phyloP scores from a whole-genome alignment of 2,113 vertebrate species.

The Pluvialis apricaria region DNA sequence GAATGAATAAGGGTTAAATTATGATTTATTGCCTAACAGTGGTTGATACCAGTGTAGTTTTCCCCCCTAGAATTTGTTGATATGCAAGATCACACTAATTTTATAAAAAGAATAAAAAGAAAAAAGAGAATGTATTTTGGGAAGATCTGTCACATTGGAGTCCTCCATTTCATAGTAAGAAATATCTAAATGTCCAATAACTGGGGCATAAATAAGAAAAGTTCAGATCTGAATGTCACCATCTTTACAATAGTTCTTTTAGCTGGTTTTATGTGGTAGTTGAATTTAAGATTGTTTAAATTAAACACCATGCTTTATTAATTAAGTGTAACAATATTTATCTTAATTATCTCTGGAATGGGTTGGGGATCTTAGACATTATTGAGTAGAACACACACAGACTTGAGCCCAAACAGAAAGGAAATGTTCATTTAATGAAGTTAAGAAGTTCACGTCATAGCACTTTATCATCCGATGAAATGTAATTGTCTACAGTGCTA shows the following conservation, averaged over 20 bases:
- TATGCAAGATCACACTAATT: background rate
- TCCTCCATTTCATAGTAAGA: background rate
- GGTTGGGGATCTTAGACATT: background rate
- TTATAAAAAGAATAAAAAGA: background rate
- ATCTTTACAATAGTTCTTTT: background rate
- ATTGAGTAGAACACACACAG: background rate
- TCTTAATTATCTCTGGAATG: background rate
- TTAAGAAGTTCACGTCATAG: background rate
- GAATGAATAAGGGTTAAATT: background rate
- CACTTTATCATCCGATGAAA: background rate
- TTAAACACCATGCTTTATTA: background rate
- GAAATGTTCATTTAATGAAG: background rate
- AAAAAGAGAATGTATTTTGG: background rate
- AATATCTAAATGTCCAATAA: background rate
- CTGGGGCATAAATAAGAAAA: background rate
- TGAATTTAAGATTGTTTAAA: background rate
- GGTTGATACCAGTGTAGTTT: background rate
- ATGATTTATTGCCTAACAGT: background rate
- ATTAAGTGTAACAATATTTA: conserved; percentile 23
- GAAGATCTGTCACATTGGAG: background rate
- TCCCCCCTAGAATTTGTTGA: background rate
- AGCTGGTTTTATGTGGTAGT: background rate
- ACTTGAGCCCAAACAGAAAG: background rate
- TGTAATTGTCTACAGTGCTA: background rate
- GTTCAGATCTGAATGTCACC: background rate